Evolutionary conservation across 2,113 vertebrate genomes (phyloP).

Genomic region (Rhinichthys klamathensis): DNA sequence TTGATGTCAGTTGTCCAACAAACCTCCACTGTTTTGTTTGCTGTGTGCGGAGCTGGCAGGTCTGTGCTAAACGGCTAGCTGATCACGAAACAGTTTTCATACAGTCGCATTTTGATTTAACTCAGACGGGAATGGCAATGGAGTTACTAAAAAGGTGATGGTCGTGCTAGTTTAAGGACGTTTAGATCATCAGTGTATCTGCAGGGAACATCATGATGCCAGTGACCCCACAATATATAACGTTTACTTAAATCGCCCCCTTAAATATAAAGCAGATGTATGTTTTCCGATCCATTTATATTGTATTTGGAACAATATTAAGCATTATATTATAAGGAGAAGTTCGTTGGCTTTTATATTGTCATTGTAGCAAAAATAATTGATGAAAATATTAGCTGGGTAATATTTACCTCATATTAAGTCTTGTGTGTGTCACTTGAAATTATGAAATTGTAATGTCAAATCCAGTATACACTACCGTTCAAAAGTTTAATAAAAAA

Average conservation of each 20-base stretch:
- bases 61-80: conserved; percentile 13
- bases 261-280: not conserved
- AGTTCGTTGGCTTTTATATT: not conserved
- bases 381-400: not conserved
- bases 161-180: not conserved
- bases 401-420: too few species aligned
- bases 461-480: not conserved
- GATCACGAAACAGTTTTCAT: not conserved
- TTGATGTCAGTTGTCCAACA: conserved; percentile 40
- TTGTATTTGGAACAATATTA: not conserved
- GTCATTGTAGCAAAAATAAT: not conserved
- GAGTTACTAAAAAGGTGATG: not conserved
- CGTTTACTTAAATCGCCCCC: not conserved
- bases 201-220: not conserved
- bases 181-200: not conserved
- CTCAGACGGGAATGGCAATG: not conserved
- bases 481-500: not conserved
- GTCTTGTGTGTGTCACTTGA: too few species aligned
- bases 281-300: not conserved
- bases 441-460: not conserved
- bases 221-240: not conserved
- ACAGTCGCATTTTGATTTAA: not conserved
- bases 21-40: conserved; percentile 31
- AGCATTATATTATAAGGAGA: not conserved
- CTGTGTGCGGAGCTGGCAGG: conserved; percentile 5